Base-by-base conservation (phyloP, 1,140 invertebrate genomes). In the Cecropterus lyciades region DNA sequence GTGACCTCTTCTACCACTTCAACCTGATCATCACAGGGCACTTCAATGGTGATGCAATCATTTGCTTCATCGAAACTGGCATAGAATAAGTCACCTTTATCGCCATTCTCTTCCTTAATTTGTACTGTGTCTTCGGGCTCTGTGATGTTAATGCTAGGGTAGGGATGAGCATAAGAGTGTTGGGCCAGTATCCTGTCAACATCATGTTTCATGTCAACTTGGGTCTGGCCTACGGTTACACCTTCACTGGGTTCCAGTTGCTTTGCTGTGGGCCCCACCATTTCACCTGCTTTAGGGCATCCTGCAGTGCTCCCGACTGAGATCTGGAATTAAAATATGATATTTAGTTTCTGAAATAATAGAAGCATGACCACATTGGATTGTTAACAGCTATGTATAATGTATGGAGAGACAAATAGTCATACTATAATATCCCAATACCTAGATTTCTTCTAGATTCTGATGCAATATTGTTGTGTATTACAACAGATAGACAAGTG, bases 241-340 rank as follows among this genome's bases (percentile, higher is more conserved):
- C 93, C 76, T 95, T 94, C 68, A 96, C 89, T 67, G 96, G 96
- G 82, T 96, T 96, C 96, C 96, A 97, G 77, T 91, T 95, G 88
- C 94, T 96, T 88, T 96, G 96, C 80, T 96, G 95, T 51, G 94
- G 94, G 17, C 96, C 95, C 96, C 96, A 97, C 96, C 96, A 97
- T 71, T 95, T 93, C 62, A 89, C 71, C 33, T 89, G 79, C 75
- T 91, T 89, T 45, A 91, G 71, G 16, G 72, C 84, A 81, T 78
- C 84, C 74, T 89, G 82, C 51, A 89, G 77, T 53, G 77, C 81
- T 48, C 77, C 82, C 27, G 79, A 72, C 72, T 89, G 82, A 13
- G 77, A 84, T 77, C 86, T 92, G 64, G 24, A 52, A 71, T 70
- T 49, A 57, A 55, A 30, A 27, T 11, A 42, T 14, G 45, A 68